Base-by-base conservation (phyloP, 2,113 vertebrate genomes). In the Macheiramphus alcinus region DNA sequence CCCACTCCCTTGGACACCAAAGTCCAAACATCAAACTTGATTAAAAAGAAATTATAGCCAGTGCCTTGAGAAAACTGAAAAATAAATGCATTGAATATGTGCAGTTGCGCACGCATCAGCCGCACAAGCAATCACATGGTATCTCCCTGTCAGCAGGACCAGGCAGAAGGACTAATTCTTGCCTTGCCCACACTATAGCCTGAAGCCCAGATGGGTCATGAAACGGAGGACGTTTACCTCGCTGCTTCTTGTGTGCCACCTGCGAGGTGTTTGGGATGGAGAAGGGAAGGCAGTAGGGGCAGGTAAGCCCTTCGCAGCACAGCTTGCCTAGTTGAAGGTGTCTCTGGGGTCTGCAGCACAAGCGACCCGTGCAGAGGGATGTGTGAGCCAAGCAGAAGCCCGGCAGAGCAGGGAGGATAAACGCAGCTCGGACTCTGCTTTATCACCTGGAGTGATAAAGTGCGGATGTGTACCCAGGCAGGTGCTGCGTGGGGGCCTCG, bases 401-500 rank as follows among this genome's bases (percentile, higher is more conserved):
- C 1, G 0, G 55, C 47, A 34, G 61, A 62, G 61, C 12, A 1
- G 56, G 16, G 47, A 48, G 40, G 19, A 34, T 19, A 38, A 61
- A 55, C 10, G 2, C 31, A 84, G 66, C 72, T n/a, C 4, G 1
- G 45, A 8, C n/a, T 47, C 38, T 18, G 31, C 56, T 27, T 8
- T 66, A 8, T 36, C 78, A 26, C 29, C 26, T 21, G n/a, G 13
- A 19, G 21, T 3, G 17, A 52, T 27, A 6, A 52, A 3, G 11
- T 63, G 63, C 13, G 1, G 56, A 13, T 0, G 0, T 26, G 38
- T 40, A 14, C 38, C 13, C 38, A 8, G 19, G 22, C 17, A 17
- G 58, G 16, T 13, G 32, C 62, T 45, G 62, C 11, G 3, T 53
- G 42, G 67, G 34, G 40, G 31, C 27, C 56, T 48, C 47, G 1